Evolutionary conservation across 2,113 vertebrate genomes (phyloP).

Genomic region (Motacilla tschutschensis): DNA sequence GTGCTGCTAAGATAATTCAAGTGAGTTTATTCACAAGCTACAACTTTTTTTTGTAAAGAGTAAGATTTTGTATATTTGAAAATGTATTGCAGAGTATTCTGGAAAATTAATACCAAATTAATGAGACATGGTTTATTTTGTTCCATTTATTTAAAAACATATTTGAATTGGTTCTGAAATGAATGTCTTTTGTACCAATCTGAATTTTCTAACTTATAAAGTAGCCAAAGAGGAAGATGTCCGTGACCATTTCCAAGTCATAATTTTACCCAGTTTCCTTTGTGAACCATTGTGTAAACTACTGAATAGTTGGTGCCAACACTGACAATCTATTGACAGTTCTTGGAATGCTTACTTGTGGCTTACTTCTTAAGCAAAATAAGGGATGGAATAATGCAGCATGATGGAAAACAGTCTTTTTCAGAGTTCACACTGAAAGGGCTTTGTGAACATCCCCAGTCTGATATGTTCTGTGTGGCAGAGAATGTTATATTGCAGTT

Average conservation of each 20-base stretch:
- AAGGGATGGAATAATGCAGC: neutral
- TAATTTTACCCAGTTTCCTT: constrained; percentile 25
- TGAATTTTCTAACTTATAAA: constrained; percentile 52
- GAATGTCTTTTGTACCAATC: constrained; percentile 47
- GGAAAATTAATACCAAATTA: constrained; percentile 50
- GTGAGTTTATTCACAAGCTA: constrained; percentile 29
- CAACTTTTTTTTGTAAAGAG: constrained; percentile 38
- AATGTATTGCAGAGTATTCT: constrained; percentile 43
- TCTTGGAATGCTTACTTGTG: constrained; percentile 30
- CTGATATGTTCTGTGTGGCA: neutral
- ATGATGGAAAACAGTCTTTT: constrained; percentile 1
- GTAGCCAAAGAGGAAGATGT: constrained; percentile 39
- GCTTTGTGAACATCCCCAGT: neutral
- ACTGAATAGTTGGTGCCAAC: constrained; percentile 18
- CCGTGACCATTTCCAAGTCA: constrained; percentile 30
- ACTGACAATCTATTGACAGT: neutral
- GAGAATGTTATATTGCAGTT: neutral
- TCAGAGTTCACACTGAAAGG: neutral
- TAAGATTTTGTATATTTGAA: constrained; percentile 57
- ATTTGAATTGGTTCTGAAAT: constrained; percentile 39
- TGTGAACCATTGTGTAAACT: constrained; percentile 22
- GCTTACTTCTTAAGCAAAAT: constrained; percentile 4
- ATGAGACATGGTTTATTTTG: constrained; percentile 31
- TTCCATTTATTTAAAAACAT: constrained; percentile 30
- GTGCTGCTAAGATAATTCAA: constrained; percentile 35